Percentiles rank a stretch among this genome's conserved stretches.
Conservation (phyloP, 2,113 vertebrate genomes). For the Climacteris rufus region DNA sequence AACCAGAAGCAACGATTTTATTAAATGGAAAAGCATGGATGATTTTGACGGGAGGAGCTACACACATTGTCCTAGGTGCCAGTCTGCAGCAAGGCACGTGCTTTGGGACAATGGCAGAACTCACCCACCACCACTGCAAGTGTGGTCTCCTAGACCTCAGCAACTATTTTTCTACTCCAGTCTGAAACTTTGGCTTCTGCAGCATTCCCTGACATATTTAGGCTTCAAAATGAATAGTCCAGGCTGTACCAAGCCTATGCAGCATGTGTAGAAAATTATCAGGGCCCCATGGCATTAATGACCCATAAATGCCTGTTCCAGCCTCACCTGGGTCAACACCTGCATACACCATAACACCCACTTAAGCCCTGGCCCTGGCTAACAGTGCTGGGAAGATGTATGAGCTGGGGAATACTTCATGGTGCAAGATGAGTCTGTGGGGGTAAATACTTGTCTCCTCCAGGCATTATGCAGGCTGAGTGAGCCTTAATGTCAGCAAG, state of each 20-base stretch:
- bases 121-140: not conserved
- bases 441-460: accelerated
- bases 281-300: not conserved
- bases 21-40: not conserved
- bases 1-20: not conserved
- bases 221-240: not conserved
- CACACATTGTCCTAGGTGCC: not conserved
- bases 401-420: not conserved
- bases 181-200: not conserved
- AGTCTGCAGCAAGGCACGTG: accelerated
- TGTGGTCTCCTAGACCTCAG: not conserved
- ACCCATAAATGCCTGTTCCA: not conserved
- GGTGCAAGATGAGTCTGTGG: not conserved
- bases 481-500: not conserved
- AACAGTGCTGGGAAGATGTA: not conserved
- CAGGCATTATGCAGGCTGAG: not conserved
- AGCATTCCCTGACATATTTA: not conserved
- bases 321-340: not conserved
- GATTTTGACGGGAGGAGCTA: not conserved
- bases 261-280: not conserved
- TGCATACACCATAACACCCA: not conserved
- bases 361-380: not conserved
- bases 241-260: not conserved
- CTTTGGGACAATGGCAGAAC: not conserved
- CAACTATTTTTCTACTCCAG: not conserved